Base-by-base conservation (phyloP, 2,113 vertebrate genomes). In the human (Homo sapiens) region DNA sequence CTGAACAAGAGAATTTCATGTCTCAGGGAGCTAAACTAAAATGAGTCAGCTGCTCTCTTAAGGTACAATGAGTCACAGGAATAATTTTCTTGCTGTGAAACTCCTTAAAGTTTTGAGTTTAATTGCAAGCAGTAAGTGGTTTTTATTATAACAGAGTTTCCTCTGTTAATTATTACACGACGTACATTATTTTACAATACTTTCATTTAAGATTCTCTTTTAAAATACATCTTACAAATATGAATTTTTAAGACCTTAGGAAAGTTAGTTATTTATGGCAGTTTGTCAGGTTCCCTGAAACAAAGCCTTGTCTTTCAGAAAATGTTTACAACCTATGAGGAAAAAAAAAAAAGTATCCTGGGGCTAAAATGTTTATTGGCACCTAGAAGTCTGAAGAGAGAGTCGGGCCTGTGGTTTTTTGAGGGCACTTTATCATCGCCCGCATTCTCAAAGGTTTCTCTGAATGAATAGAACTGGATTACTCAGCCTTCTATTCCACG, bases 311-410 rank as follows among this genome's bases (percentile, higher is more conserved):
- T 98, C 98, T 99, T 99, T 99, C 97, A 98, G 98, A 98, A 98
- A 99, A 96, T 98, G 97, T 98, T 99, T 99, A 99, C 91, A 97
- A 99, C 98, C 98, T 96, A 98, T 94, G 98, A 98, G 98, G 96
- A 98, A 98, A 97, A 98, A 98, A 98, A 98, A 98, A 98, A 98
- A 98, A 98, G 98, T 99, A 99, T 99, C 98, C 98, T 93, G 97
- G 95, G 98, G 99, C 99, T 99, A 99, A 99, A 99, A 99, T 99
- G 99, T 99, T 99, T 99, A 99, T 98, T 98, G 99, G 99, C 99
- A 99, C 99, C 98, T 98, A 98, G 97, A 97, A 99, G 99, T 99
- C 99, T 99, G 98, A 98, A 99, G 98, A 90, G 97, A 97, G 98
- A 99, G 98, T 99, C 98, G 98, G 98, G 99, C 98, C 98, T 99